Percentiles rank a stretch among this genome's conserved stretches.
Conservation (phyloP, 2,113 vertebrate species). For the Phalacrocorax aristotelis region DNA sequence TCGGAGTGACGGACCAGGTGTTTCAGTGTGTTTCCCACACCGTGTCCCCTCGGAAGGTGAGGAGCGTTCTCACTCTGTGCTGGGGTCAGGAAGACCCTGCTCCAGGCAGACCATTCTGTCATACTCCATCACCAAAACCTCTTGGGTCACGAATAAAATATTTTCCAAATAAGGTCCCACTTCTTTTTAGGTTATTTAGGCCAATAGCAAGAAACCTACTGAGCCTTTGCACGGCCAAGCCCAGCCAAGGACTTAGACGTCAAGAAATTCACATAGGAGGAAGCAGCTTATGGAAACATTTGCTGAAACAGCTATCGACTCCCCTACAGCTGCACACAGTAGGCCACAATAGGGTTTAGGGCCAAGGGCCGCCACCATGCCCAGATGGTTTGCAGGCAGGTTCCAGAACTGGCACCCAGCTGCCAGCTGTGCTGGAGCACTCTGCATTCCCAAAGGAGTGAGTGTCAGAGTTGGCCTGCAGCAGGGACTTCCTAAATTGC, state of each 20-base stretch:
- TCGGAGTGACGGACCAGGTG: background rate
- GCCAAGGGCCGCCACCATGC: background rate
- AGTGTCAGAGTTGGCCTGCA: background rate
- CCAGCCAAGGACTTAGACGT: background rate
- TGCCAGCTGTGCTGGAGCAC: background rate
- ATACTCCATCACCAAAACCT: background rate
- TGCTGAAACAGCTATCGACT: background rate
- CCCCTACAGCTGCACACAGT: background rate
- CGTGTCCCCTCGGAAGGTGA: rapidly evolving
- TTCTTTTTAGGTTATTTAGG: background rate
- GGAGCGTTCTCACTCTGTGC: background rate
- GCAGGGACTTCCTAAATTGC: background rate
- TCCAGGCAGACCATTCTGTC: background rate
- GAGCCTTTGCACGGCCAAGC: background rate
- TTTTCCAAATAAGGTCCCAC: background rate
- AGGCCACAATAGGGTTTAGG: background rate
- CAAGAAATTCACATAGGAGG: background rate
- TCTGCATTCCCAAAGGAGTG: background rate
- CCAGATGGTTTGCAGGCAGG: background rate
- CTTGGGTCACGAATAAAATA: background rate
- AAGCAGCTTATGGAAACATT: background rate
- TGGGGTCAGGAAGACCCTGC: background rate
- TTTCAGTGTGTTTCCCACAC: background rate
- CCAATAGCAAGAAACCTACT: background rate
- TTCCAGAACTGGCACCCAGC: background rate